A percentile compares a stretch with the other conserved stretches of the same genome.
phyloP scores from a whole-genome alignment of 2,888 invertebrate species.

The Scaptomyza tumidula region DNA sequence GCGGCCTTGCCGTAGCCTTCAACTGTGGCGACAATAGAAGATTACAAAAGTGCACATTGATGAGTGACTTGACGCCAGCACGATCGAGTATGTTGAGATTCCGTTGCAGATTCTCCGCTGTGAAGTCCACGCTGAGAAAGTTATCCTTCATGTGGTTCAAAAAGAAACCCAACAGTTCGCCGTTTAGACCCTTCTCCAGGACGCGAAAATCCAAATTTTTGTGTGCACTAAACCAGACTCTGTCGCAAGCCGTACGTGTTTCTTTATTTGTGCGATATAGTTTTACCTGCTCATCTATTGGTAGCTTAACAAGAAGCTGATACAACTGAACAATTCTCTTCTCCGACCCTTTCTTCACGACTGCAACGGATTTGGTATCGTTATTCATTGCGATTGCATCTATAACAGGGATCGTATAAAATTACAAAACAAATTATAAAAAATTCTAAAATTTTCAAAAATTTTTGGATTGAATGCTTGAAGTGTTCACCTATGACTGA shows the following conservation, averaged over 20 bases:
- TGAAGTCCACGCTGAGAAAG: slow-evolving; percentile 36
- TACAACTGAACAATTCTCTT: neutral
- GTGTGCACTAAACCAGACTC: slow-evolving; percentile 24
- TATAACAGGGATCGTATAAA: neutral
- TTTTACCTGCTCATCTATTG: slow-evolving; percentile 33
- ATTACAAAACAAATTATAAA: neutral
- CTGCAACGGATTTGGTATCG: neutral
- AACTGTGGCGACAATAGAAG: slow-evolving; percentile 1
- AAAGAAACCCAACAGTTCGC: slow-evolving; percentile 27
- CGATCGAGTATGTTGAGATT: slow-evolving; percentile 42
- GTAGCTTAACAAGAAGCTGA: slow-evolving; percentile 7
- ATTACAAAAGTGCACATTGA: slow-evolving; percentile 41
- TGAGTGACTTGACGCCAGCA: slow-evolving; percentile 32
- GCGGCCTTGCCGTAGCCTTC: neutral
- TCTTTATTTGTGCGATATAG: slow-evolving; percentile 23
- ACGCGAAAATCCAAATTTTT: slow-evolving; percentile 44
- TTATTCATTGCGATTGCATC: neutral
- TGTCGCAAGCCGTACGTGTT: slow-evolving; percentile 21
- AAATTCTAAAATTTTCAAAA: neutral
- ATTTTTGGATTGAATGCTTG: neutral
- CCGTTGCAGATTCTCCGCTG: slow-evolving; percentile 43
- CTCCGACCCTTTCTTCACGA: neutral
- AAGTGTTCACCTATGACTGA: neutral
- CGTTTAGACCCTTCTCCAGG: slow-evolving; percentile 24
- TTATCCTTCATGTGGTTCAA: slow-evolving; percentile 38